Evolutionary conservation across 2,797 vertebrate genomes (phyloP).

Genomic region (Danio jaintianensis): DNA sequence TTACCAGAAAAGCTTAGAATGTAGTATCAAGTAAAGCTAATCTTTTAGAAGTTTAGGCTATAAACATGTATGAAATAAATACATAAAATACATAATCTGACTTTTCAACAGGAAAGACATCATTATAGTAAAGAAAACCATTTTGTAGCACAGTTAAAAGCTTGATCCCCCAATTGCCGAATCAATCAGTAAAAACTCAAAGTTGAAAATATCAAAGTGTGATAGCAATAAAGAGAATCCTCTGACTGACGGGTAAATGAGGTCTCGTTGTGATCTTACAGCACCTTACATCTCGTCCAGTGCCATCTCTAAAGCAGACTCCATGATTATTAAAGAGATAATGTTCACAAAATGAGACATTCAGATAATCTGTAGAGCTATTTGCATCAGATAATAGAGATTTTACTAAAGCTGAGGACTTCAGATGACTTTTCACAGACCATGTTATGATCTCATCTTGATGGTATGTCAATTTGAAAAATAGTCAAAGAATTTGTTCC

Average conservation of each 20-base stretch:
- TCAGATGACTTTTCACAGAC: background rate
- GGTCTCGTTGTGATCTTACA: background rate
- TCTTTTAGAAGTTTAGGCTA: no score
- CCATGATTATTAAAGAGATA: background rate
- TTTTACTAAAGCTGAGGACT: background rate
- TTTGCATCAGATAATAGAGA: conserved; percentile 16
- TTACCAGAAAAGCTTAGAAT: no score
- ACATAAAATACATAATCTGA: no score
- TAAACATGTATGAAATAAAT: no score
- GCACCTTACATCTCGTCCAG: background rate
- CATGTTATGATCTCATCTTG: background rate
- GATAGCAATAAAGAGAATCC: background rate
- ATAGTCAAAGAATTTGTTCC: background rate
- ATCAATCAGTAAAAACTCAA: background rate
- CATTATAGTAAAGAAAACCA: background rate
- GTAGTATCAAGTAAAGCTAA: no score
- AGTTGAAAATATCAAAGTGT: background rate
- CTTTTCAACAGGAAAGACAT: no score
- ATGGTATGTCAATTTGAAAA: background rate
- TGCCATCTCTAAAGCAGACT: background rate
- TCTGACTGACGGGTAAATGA: conserved; percentile 1
- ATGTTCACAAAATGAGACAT: no score
- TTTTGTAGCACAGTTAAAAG: background rate
- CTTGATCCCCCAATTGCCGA: background rate
- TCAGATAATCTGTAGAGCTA: background rate